Base-by-base conservation (phyloP, 2,797 vertebrate species). In the Serranus cabrilla region DNA sequence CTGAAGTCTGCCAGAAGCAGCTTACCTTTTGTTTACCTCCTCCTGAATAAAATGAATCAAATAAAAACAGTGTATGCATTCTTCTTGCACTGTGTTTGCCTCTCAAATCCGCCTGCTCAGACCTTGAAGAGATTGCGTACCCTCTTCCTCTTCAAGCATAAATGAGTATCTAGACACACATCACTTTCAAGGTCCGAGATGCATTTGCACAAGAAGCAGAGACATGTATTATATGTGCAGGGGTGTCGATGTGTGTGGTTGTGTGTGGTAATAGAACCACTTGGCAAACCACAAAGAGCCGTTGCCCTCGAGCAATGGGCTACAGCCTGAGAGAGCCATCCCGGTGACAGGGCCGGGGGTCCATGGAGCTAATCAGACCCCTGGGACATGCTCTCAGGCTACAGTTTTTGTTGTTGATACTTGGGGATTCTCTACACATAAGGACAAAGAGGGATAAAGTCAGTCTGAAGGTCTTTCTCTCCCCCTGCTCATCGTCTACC, bases 321-420 rank as follows among this genome's bases (percentile, higher is more conserved):
- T 90, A 77, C 62, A 76, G 75, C 58, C 73, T 83, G 18, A 64
- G 74, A 86, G 74, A 88, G 67, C 50, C 68, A 72, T 80, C 69
- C 71, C 45, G 25, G 74, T 74, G 84, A 86, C 85, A 89, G 77
- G 78, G 63, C 82, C 11, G 1, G 75, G 85, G 86, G 86, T 87
- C 83, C 80, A 20, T 58, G 65, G 83, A 86, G 84, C 86, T 94
- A 94, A 94, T 94, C 89, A 82, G 88, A 84, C 91, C 91, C 88
- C 50, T 61, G 92, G 91, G 91, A 94, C 71, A 25, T 42, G 62
- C 85, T 90, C 84, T 83, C 78, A 69, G 89, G 71, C 82, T 82
- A 67, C 85, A 89, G 52, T 88, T 86, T 89, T 77, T 84, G 80
- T 83, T 83, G 86, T 81, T 87, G 74, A 83, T 89, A 76, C 85